Evolutionary conservation across 53 echinoderm and acorn worm genomes (phyloP).

Genomic region (Mesocentrotus franciscanus): DNA sequence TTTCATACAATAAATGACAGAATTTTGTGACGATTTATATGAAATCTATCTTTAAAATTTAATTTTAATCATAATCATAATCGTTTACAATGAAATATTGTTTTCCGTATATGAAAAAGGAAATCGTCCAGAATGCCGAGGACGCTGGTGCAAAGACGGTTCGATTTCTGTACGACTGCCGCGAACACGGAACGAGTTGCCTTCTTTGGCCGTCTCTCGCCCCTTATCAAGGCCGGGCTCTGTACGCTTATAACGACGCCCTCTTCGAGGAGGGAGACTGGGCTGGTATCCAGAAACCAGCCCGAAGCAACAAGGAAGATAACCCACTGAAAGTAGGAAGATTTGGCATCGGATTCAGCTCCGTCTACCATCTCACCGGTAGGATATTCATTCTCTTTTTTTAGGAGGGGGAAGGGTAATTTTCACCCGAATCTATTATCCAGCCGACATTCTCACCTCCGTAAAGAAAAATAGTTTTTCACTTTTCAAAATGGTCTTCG

Average conservation of each 20-base stretch:
- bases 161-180: conserved; percentile 66
- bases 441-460: no score
- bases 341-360: conserved; percentile 75
- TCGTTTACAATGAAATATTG: neutral
- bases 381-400: no score
- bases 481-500: no score
- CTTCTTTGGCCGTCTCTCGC: conserved; percentile 27
- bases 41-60: neutral
- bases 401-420: neutral
- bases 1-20: no score
- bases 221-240: conserved; percentile 61
- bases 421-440: no score
- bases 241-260: conserved; percentile 73
- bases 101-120: conserved; percentile 9
- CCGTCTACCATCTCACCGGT: conserved; percentile 74
- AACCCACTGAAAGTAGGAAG: conserved; percentile 71
- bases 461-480: no score
- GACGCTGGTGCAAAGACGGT: conserved; percentile 69
- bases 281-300: conserved; percentile 66
- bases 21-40: neutral
- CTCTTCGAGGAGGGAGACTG: conserved; percentile 63
- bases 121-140: conserved; percentile 77
- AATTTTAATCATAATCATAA: neutral
- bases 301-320: conserved; percentile 63
- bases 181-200: conserved; percentile 46